Evolutionary conservation across 1,140 invertebrate genomes (phyloP), one percentile per base, ranked within the genome.

Genomic region (Branchinecta lindahli): DNA sequence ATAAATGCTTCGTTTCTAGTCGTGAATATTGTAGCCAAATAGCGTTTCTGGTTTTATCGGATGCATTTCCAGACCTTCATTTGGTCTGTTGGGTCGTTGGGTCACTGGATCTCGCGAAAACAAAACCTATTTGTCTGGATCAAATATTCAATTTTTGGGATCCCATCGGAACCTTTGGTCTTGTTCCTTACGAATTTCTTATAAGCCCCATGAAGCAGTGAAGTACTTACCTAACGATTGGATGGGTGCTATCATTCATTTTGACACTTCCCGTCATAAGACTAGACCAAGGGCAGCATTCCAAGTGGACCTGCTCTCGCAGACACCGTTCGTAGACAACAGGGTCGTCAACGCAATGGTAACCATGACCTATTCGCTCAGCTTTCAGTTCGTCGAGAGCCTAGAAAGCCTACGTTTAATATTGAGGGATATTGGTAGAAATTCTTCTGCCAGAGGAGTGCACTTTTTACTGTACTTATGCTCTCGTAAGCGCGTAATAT

Each of bases 341-440:
- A 18, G 75, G 66, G 74, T 85, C 82, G 45, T 83, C 77, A 12
- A 84, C 45, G 8, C 82, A 76, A 71, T 81, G 79, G 73, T 86
- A 87, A 2, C 85, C 85, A 75, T 86, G 85, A 8, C 85, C 85
- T 47, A 86, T 82, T 47, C 85, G 72, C 69, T 84, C 80, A 7
- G 82, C 84, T 68, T 79, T 71, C 75, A 85, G 77, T 9, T 77
- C 73, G 15, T 84, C 78, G 8, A 86, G 44, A 15, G 84, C 84
- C 76, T 80, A 72, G 21, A 75, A 73, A 61, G 33, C 52, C n/a
- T 46, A 71, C 6, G 12, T 15, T 15, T 61, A 61, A 6, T 61
- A 3, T 61, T 15, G 2, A 61, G 6, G 18, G 45, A 20, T 52
- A 15, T 45, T 3, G 4, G 12, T 61, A 61, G 52, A 12, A 61